Evolutionary conservation across 2,797 vertebrate species (phyloP).

Genomic region (Sus cebifrons): DNA sequence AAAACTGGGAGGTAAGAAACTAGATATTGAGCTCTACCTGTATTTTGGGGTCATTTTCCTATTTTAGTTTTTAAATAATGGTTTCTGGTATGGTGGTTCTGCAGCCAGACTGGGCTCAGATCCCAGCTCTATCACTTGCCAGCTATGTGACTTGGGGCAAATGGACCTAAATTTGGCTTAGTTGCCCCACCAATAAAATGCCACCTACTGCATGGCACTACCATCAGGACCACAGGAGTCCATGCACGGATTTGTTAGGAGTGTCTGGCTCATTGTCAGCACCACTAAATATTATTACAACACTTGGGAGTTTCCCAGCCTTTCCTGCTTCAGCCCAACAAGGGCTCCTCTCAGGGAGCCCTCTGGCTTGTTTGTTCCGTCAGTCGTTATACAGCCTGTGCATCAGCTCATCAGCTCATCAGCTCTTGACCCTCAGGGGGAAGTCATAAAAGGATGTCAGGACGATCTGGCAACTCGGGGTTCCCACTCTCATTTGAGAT

Average conservation of each 20-base stretch:
- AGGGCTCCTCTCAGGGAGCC: neutral
- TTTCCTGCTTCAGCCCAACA: neutral
- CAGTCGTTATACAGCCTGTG: neutral
- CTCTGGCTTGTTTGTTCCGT: conserved; percentile 1
- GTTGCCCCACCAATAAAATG: neutral
- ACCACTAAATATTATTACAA: neutral
- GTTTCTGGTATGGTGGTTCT: neutral
- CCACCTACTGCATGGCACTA: neutral
- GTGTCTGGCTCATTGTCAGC: neutral
- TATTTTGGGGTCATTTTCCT: conserved; percentile 28
- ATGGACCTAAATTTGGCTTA: neutral
- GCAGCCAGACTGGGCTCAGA: neutral
- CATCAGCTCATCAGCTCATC: neutral
- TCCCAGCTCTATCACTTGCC: neutral
- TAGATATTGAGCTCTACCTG: neutral
- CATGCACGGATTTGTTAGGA: neutral
- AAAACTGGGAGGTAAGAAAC: neutral
- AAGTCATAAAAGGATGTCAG: neutral
- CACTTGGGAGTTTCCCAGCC: neutral
- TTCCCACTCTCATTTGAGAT: neutral
- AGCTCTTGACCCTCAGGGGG: neutral
- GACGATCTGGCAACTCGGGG: neutral
- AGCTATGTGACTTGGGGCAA: neutral
- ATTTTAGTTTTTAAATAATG: conserved; percentile 34
- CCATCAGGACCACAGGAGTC: neutral